Evolutionary conservation across 2,888 invertebrate species (phyloP).

Genomic region (Anorthoa munda): DNA sequence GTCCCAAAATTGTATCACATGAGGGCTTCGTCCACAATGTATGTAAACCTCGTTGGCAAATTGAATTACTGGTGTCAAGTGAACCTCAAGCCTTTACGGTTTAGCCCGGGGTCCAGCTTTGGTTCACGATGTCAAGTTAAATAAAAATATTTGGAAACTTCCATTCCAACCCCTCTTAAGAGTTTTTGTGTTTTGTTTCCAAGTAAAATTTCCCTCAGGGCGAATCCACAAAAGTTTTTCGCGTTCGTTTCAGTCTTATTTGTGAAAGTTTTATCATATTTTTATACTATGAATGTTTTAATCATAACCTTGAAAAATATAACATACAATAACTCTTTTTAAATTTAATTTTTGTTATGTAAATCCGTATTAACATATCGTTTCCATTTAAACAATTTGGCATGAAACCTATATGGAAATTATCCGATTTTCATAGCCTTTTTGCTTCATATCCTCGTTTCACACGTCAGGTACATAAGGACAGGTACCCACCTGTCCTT

Average conservation of each 20-base stretch:
- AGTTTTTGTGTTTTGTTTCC: conserved; percentile 57
- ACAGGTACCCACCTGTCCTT: not conserved
- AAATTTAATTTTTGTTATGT: not conserved
- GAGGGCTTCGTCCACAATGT: no score
- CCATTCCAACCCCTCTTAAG: no score
- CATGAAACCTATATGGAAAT: no score
- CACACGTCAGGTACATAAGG: not conserved
- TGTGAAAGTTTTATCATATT: conserved; percentile 13
- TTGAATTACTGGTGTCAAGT: no score
- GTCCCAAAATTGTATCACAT: no score
- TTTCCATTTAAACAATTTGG: not conserved
- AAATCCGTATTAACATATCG: not conserved
- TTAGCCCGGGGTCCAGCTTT: no score
- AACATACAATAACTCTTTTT: not conserved
- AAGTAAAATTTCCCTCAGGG: conserved; percentile 68
- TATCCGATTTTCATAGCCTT: no score
- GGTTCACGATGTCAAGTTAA: no score
- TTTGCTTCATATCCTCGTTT: no score
- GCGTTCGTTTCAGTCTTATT: conserved; percentile 41
- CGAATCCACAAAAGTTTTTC: conserved; percentile 61
- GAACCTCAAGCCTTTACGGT: no score
- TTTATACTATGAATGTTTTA: conserved; percentile 9
- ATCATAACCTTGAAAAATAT: not conserved
- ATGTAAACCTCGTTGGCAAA: no score
- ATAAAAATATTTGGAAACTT: no score